These are phyloP conservation scores for Sturnira hondurensis DNA, from an alignment of 2,113 vertebrate genomes.

Conservation along the genomic window DNA sequence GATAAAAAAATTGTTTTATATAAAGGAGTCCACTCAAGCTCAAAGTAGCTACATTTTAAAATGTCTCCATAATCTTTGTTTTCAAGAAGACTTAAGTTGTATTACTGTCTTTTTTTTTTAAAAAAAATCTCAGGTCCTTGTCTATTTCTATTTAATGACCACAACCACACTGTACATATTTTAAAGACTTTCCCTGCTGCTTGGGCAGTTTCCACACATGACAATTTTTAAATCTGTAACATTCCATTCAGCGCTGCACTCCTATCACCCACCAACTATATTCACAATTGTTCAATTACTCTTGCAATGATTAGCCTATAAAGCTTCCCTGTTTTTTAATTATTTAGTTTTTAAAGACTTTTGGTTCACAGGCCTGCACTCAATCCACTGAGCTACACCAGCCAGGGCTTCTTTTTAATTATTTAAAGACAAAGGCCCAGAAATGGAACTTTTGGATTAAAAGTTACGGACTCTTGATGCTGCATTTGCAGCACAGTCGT, in stretches of 20 bases:
- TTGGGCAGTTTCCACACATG: not conserved
- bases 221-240: rapidly evolving
- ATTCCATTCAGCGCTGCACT: not conserved
- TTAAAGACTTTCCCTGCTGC: not conserved
- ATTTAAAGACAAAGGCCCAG: not conserved
- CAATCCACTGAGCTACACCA: too few relatives aligned
- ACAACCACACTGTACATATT: not conserved
- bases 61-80: not conserved
- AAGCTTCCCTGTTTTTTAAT: not conserved
- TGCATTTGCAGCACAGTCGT: not conserved
- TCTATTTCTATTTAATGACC: not conserved
- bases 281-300: not conserved
- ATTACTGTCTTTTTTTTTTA: not conserved
- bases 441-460: not conserved
- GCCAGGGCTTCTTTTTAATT: not conserved
- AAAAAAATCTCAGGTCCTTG: not conserved
- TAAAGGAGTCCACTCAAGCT: not conserved
- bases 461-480: not conserved
- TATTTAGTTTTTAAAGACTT: not conserved
- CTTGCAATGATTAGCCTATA: not conserved
- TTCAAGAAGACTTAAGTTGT: not conserved
- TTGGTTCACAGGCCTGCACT: too few relatives aligned
- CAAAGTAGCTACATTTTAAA: not conserved
- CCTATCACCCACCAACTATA: not conserved
- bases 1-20: not conserved